phyloP scores from a whole-genome alignment of 2,888 invertebrate species.

The Omphaloscelis lunosa region DNA sequence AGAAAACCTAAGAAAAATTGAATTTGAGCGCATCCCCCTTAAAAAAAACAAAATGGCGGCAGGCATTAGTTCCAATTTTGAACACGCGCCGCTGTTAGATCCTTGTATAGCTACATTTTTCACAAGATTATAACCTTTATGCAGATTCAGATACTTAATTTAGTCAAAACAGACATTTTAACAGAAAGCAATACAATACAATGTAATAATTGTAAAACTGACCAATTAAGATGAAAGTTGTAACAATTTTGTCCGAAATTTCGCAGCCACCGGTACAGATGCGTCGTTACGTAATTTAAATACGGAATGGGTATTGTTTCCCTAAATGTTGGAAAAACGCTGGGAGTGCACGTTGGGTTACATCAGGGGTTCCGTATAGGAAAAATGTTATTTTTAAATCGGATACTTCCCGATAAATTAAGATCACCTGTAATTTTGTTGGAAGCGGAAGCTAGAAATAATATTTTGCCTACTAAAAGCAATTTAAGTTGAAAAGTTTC shows the following conservation, averaged over 20 bases:
- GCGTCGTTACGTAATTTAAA: slow-evolving; percentile 65
- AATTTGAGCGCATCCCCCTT: no score
- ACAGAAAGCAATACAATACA: slow-evolving; percentile 48
- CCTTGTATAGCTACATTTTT: neutral
- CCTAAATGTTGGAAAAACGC: slow-evolving; percentile 61
- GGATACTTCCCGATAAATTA: neutral
- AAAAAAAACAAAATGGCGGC: no score
- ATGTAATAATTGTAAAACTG: slow-evolving; percentile 51
- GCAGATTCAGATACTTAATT: neutral
- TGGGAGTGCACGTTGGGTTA: slow-evolving; percentile 15
- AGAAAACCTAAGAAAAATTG: no score
- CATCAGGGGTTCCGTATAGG: slow-evolving; percentile 28
- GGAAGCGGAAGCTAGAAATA: no score
- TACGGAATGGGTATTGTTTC: slow-evolving; percentile 61
- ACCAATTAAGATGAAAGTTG: slow-evolving; percentile 59
- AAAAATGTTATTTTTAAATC: neutral
- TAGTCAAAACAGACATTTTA: slow-evolving; percentile 1
- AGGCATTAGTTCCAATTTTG: no score
- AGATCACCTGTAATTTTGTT: neutral
- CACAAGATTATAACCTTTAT: neutral
- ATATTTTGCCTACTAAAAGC: neutral
- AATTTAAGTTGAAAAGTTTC: neutral
- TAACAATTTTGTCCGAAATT: slow-evolving; percentile 58
- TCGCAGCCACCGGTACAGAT: slow-evolving; percentile 47
- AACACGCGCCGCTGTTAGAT: no score